Evolutionary conservation across 1,140 invertebrate species (phyloP).

Genomic region (Sarcophaga bullata): DNA sequence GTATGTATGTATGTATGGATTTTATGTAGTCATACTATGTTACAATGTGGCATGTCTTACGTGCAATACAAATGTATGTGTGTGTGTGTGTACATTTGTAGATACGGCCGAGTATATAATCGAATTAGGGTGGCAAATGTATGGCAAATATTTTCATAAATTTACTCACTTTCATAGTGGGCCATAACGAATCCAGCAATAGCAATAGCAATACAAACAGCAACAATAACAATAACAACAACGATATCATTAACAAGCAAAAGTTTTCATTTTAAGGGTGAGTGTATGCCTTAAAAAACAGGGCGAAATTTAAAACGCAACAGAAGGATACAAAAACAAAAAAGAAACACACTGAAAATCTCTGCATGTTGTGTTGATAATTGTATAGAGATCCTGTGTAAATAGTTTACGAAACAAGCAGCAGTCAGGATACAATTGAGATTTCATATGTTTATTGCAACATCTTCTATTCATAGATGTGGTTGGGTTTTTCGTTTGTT

Average conservation of each 20-base stretch:
- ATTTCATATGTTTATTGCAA: no score
- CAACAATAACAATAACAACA: no score
- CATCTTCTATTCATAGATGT: no score
- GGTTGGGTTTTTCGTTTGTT: no score
- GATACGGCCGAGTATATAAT: neutral
- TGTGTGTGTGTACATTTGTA: no score
- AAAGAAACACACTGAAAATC: neutral
- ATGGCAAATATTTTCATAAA: slow-evolving; percentile 17
- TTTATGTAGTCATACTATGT: no score
- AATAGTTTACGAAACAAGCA: slow-evolving; percentile 6
- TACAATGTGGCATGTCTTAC: no score
- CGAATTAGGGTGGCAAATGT: slow-evolving; percentile 10
- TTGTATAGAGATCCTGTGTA: neutral
- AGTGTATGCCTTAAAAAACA: no score
- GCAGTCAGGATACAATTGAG: neutral
- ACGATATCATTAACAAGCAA: no score
- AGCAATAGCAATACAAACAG: neutral
- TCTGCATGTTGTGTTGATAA: neutral
- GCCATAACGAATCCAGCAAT: neutral
- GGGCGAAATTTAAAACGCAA: no score
- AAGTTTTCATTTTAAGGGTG: no score
- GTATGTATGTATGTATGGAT: no score
- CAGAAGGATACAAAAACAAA: neutral
- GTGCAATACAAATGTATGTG: neutral
- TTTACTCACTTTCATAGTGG: neutral